Evolutionary conservation across 2,888 invertebrate genomes (phyloP), one percentile per base, ranked within the genome.

Genomic region (Exephanes ischioxanthus): DNA sequence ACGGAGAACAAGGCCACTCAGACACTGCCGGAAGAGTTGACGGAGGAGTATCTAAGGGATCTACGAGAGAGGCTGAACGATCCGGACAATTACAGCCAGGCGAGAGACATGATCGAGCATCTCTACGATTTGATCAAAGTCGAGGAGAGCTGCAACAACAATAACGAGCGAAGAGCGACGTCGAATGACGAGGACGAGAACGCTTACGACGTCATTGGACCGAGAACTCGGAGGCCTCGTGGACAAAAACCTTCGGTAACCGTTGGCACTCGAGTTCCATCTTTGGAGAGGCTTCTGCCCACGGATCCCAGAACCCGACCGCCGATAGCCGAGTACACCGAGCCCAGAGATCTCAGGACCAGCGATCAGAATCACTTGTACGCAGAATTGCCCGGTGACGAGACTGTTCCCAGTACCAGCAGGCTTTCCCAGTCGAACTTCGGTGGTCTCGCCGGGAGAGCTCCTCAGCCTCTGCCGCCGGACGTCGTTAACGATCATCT

Each of bases 61-160:
- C 94, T 97, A 19, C 95, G 96, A 80, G 96, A 96, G 88, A 96
- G 96, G 90, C 92, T 97, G 7, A 96, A 97, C 89, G 96, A 96
- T 91, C 97, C 97, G 0, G 95, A 96, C 78, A 96, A 97, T 82
- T 97, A 97, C 89, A 95, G 96, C 77, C 96, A 97, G 91, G 97
- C 97, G 2, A 95, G 96, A 55, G 97, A 97, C 93, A 96, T 97
- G 95, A 97, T 97, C 84, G 97, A 97, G 91, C 96, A 97, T 89
- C 94, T 97, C 6, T 97, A 97, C 90, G 97, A 97, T 92, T 95
- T 97, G 75, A 96, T 97, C 70, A 96, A 97, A 91, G 95, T 96
- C 3, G 96, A 96, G 90, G 96, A 97, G 89, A 96, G 95, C 86
- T 96, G 96, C 88, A 95, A 95, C 86, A 94, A 95, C 83, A 95